Evolutionary conservation across 2,113 vertebrate species (phyloP).

Genomic region (Channa maculata): DNA sequence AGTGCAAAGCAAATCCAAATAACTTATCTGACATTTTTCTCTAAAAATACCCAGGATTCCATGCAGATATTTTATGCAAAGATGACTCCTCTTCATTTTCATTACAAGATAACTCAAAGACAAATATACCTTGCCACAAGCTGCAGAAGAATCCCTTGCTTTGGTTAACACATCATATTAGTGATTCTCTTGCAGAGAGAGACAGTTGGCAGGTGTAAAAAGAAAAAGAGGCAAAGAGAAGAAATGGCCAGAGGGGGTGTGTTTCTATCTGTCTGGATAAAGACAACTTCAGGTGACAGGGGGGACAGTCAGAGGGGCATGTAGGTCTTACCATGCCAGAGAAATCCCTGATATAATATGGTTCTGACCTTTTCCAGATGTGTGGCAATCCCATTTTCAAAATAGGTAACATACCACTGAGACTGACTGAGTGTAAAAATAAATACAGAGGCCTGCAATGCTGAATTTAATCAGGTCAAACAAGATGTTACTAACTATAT

Average conservation of each 20-base stretch:
- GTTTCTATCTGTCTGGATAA: slow-evolving; percentile 56
- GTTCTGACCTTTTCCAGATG: slow-evolving; percentile 26
- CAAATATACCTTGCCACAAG: slow-evolving; percentile 5
- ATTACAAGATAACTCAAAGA: slow-evolving; percentile 1
- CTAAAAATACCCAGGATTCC: not conserved
- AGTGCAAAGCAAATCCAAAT: no score
- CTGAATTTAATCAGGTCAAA: not conserved
- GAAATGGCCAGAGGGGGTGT: slow-evolving; percentile 50
- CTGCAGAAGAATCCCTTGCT: slow-evolving; percentile 6
- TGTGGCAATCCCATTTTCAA: slow-evolving; percentile 2
- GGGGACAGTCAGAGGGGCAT: slow-evolving; percentile 21
- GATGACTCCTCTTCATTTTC: not conserved
- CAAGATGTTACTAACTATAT: no score
- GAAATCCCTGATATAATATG: slow-evolving; percentile 6
- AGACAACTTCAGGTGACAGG: slow-evolving; percentile 53
- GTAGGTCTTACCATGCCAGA: slow-evolving; percentile 9
- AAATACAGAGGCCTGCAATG: not conserved
- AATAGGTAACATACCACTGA: slow-evolving; percentile 23
- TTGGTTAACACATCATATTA: not conserved
- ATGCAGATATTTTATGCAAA: slow-evolving; percentile 7
- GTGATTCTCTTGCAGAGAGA: slow-evolving; percentile 15
- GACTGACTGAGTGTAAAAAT: not conserved
- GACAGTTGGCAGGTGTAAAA: slow-evolving; percentile 21
- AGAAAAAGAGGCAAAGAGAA: slow-evolving; percentile 32
- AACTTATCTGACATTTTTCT: not conserved